Evolutionary conservation across 2,113 vertebrate species (phyloP).

Genomic region (Gymnogyps californianus): DNA sequence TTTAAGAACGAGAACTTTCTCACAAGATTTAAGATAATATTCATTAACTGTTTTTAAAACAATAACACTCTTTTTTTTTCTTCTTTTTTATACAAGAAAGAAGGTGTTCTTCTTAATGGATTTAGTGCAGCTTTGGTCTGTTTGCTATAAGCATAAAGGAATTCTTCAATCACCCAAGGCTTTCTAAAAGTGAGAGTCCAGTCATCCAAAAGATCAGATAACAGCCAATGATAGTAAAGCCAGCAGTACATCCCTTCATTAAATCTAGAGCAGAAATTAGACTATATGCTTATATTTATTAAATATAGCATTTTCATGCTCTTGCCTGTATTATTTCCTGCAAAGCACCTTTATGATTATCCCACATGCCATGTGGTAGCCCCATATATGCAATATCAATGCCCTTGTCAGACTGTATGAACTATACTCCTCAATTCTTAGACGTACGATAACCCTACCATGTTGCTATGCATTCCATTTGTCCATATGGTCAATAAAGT

Average conservation of each 20-base stretch:
- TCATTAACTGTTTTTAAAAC: background rate
- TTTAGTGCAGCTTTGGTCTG: background rate
- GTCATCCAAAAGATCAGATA: background rate
- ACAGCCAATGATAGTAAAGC: background rate
- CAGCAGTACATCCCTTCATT: accelerated
- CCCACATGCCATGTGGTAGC: background rate
- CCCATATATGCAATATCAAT: too few species aligned
- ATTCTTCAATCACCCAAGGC: accelerated
- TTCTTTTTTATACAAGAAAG: background rate
- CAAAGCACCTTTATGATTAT: background rate
- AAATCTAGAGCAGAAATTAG: background rate
- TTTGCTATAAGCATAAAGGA: background rate
- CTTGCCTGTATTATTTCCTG: background rate
- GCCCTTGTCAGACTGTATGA: background rate
- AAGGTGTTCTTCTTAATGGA: background rate
- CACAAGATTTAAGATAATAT: background rate
- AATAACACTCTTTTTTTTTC: background rate
- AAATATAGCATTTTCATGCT: background rate
- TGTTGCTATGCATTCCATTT: background rate
- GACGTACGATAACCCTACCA: accelerated
- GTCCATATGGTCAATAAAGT: background rate
- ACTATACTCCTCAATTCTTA: background rate
- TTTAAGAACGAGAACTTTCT: background rate
- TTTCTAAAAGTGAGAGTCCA: background rate
- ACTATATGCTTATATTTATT: background rate